A percentile compares a stretch with the other conserved stretches of the same genome.
Conservation (phyloP, 2,888 invertebrate species). For the Cryptosula pallasiana region DNA sequence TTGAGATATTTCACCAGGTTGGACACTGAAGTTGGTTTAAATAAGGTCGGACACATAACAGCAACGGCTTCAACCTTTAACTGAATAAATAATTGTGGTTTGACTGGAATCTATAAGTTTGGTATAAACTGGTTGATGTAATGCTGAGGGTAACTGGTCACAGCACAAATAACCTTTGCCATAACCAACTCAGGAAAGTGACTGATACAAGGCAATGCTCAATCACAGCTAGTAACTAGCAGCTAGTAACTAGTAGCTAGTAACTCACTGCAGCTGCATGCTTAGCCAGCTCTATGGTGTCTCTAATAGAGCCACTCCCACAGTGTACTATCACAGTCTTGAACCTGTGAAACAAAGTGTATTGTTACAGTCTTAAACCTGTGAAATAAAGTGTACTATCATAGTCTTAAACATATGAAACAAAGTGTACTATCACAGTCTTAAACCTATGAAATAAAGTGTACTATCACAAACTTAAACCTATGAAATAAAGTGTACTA, state of each 20-base stretch:
- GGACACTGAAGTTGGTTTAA: constrained; percentile 44
- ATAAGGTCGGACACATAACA: constrained; percentile 42
- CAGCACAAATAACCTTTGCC: no score
- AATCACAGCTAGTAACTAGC: no score
- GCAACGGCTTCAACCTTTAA: constrained; percentile 44
- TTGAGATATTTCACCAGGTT: constrained; percentile 49
- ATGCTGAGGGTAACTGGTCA: no score
- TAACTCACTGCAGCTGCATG: constrained; percentile 7
- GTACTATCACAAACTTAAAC: no score
- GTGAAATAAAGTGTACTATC: constrained; percentile 32
- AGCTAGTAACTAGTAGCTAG: no score
- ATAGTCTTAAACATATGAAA: constrained; percentile 33
- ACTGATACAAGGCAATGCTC: no score
- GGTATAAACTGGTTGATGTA: no score
- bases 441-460: constrained; percentile 31
- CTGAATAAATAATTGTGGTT: constrained; percentile 28
- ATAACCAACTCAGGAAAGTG: no score
- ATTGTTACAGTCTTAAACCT: constrained; percentile 35
- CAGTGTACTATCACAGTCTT: constrained; percentile 35
- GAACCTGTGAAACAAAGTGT: constrained; percentile 32
- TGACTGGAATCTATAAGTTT: not conserved
- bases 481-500: no score
- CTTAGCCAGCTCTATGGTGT: constrained; percentile 35
- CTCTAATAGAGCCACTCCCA: constrained; percentile 34
- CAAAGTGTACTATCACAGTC: constrained; percentile 33